Conservation (phyloP, 2,888 invertebrate genomes). For the Agapostemon virescens region DNA sequence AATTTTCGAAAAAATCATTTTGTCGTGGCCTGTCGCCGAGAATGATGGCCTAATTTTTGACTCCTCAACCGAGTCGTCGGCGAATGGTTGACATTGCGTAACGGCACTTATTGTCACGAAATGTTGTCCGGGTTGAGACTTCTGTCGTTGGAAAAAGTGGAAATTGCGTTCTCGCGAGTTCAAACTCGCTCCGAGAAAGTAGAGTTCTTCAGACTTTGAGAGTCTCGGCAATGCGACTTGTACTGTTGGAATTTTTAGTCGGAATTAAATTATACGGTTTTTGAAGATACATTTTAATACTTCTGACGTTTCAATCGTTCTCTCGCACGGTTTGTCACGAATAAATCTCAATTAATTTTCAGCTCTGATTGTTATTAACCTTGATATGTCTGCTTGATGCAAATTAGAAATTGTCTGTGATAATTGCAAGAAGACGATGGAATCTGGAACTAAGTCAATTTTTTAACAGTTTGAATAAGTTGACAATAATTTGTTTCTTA, state of each 20-base stretch:
- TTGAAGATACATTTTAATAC: neutral
- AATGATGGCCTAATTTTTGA: too few relatives aligned
- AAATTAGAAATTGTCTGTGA: neutral
- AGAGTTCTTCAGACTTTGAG: constrained; percentile 5
- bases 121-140: neutral
- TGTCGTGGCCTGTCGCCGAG: too few relatives aligned
- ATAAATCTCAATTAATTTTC: neutral
- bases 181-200: neutral
- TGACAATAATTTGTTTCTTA: too few relatives aligned
- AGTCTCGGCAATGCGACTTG: neutral
- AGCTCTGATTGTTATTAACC: neutral
- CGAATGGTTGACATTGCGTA: too few relatives aligned
- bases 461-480: too few relatives aligned
- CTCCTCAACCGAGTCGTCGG: too few relatives aligned
- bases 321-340: neutral
- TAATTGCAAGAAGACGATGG: too few relatives aligned
- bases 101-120: too few relatives aligned
- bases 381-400: neutral
- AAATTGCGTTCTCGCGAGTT: constrained; percentile 1
- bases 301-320: neutral
- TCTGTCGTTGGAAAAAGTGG: neutral
- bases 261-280: neutral
- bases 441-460: too few relatives aligned
- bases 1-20: too few relatives aligned
- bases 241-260: neutral